Evolutionary conservation across 2,888 invertebrate species (phyloP).

Genomic region (Melitaea athalia): DNA sequence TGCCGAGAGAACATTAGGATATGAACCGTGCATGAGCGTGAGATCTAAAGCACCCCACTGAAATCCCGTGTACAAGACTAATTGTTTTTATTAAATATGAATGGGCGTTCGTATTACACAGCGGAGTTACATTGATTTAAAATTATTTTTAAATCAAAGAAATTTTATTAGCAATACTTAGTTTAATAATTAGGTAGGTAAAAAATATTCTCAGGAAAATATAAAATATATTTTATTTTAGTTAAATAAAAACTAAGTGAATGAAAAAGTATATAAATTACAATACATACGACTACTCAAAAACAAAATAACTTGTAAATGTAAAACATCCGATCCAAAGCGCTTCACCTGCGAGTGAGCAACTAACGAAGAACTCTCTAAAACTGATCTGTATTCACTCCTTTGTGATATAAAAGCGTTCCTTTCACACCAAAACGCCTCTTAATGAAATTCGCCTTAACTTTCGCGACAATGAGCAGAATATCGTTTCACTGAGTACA

Average conservation of each 20-base stretch:
- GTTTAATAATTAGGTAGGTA: neutral
- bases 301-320: constrained; percentile 28
- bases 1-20: constrained; percentile 50
- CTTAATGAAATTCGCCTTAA: constrained; percentile 78
- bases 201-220: neutral
- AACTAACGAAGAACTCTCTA: constrained; percentile 73
- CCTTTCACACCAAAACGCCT: constrained; percentile 70
- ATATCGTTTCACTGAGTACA: constrained; percentile 63
- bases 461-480: constrained; percentile 72
- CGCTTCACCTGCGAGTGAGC: constrained; percentile 65
- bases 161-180: constrained; percentile 32
- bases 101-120: constrained; percentile 32
- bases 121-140: constrained; percentile 28
- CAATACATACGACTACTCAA: neutral
- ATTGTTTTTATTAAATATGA: constrained; percentile 40
- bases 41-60: constrained; percentile 32
- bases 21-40: constrained; percentile 42
- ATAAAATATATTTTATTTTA: neutral
- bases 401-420: constrained; percentile 74
- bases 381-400: constrained; percentile 69
- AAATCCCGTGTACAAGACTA: constrained; percentile 33
- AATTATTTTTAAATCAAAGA: constrained; percentile 1
- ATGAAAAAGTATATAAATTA: neutral
- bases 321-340: constrained; percentile 49
- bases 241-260: neutral